These are phyloP conservation scores for Enteromius viviparus DNA, from an alignment of 2,797 vertebrate species.

Conservation along the genomic window DNA sequence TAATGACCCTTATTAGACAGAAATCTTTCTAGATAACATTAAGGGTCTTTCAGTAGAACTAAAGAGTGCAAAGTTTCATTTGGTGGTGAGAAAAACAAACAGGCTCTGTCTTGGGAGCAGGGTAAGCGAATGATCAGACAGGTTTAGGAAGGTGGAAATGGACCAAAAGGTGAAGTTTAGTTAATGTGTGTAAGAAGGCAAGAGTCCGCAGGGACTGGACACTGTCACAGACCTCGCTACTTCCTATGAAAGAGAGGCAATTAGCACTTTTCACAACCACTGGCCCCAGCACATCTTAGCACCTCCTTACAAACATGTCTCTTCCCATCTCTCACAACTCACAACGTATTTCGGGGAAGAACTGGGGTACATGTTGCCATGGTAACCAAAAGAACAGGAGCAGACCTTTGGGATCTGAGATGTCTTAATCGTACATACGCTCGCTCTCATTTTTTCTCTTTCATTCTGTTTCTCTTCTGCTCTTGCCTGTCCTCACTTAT, in stretches of 20 bases:
- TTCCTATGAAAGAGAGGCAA: constrained; percentile 56
- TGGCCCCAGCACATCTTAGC: constrained; percentile 40
- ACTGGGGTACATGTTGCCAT: constrained; percentile 59
- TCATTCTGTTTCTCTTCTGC: neutral
- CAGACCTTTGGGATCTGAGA: constrained; percentile 51
- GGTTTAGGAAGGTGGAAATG: constrained; percentile 8
- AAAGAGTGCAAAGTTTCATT: constrained; percentile 17
- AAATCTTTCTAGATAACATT: constrained; percentile 26
- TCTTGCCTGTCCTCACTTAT: neutral
- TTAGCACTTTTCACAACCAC: constrained; percentile 58
- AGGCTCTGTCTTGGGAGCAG: neutral
- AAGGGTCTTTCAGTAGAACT: neutral
- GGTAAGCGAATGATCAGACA: neutral
- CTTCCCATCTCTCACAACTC: constrained; percentile 23
- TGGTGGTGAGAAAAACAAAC: constrained; percentile 6
- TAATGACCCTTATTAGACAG: neutral
- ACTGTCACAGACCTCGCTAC: constrained; percentile 20
- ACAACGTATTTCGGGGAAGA: constrained; percentile 41
- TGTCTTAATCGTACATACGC: constrained; percentile 47
- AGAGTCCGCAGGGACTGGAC: constrained; percentile 31
- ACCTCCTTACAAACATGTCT: constrained; percentile 48
- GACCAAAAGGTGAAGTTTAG: constrained; percentile 26
- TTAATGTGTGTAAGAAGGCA: constrained; percentile 40
- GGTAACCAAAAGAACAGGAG: constrained; percentile 56
- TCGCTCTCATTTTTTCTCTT: constrained; percentile 15